phyloP scores from a whole-genome alignment of 2,888 invertebrate genomes.

The Tetragonula carbonaria region DNA sequence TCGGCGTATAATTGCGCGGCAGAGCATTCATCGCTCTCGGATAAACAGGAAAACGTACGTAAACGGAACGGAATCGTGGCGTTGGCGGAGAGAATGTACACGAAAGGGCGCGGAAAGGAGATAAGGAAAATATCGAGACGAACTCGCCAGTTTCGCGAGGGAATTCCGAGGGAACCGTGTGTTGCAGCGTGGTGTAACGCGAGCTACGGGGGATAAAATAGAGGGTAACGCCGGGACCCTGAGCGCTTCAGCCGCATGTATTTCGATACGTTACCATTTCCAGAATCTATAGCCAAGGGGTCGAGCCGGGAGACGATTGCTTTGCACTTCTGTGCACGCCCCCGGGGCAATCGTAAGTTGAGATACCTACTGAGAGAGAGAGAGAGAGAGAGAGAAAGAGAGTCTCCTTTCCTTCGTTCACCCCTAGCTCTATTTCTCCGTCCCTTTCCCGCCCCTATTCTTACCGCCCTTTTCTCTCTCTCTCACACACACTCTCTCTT shows the following conservation, averaged over 20 bases:
- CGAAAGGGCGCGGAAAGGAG: neutral
- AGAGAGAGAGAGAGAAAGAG: constrained; percentile 54
- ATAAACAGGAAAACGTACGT: constrained; percentile 6
- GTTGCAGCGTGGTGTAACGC: constrained; percentile 35
- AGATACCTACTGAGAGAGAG: constrained; percentile 70
- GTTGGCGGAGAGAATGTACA: neutral
- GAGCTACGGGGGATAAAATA: constrained; percentile 23
- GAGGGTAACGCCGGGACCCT: constrained; percentile 32
- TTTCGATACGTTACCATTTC: constrained; percentile 71
- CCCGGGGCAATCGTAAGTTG: constrained; percentile 73
- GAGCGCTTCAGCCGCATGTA: constrained; percentile 59
- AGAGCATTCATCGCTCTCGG: neutral
- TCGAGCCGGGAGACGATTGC: constrained; percentile 72
- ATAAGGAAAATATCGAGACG: neutral
- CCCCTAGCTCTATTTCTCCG: constrained; percentile 29
- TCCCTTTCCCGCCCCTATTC: neutral
- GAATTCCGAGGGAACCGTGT: constrained; percentile 26
- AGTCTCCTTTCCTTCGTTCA: constrained; percentile 30
- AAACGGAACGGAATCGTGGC: neutral
- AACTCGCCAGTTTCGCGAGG: constrained; percentile 17
- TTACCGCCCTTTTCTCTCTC: neutral
- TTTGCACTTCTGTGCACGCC: constrained; percentile 75
- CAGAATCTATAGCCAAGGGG: constrained; percentile 65
- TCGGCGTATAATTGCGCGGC: constrained; percentile 28
- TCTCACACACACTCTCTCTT: neutral